These are phyloP conservation scores for Melikaiella ostensackeni DNA, from an alignment of 2,888 invertebrate species.

Conservation along the genomic window DNA sequence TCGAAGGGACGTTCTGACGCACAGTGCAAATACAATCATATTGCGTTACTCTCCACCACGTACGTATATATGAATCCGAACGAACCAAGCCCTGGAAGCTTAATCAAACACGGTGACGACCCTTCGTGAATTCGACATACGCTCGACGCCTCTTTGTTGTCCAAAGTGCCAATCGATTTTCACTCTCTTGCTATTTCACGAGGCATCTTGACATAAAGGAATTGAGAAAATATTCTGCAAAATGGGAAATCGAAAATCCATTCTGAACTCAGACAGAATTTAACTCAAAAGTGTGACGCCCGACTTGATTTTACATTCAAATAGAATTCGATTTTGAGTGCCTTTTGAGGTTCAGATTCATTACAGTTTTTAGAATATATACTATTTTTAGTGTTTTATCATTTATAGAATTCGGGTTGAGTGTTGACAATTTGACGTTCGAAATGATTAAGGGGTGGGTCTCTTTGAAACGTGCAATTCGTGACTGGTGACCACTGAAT, in stretches of 20 bases:
- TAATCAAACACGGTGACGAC: slow-evolving; percentile 65
- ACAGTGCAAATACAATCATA: slow-evolving; percentile 64
- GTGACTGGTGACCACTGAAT: slow-evolving; percentile 37
- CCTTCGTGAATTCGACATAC: slow-evolving; percentile 59
- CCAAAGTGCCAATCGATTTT: slow-evolving; percentile 58
- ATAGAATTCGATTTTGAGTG: not conserved
- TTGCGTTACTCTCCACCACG: slow-evolving; percentile 57
- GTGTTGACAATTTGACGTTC: not conserved
- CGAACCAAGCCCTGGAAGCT: slow-evolving; percentile 60
- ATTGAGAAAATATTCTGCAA: slow-evolving; percentile 33
- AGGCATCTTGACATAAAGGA: slow-evolving; percentile 33
- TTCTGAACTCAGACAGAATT: slow-evolving; percentile 7
- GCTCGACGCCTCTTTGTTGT: slow-evolving; percentile 55
- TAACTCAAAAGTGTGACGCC: not conserved
- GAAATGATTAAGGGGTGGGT: slow-evolving; percentile 13
- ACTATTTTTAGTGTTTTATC: too few species aligned
- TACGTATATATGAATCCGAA: slow-evolving; percentile 57
- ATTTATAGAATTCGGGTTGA: too few species aligned
- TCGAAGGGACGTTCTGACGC: slow-evolving; percentile 64
- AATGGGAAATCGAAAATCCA: slow-evolving; percentile 23
- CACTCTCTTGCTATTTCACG: slow-evolving; percentile 40
- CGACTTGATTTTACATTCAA: not conserved
- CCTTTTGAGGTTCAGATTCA: not conserved
- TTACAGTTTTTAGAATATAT: not conserved
- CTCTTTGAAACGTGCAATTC: not conserved